Evolutionary conservation across 2,888 invertebrate species (phyloP), one percentile per base, ranked within the genome.

Genomic region (Ichneumon xanthorius): DNA sequence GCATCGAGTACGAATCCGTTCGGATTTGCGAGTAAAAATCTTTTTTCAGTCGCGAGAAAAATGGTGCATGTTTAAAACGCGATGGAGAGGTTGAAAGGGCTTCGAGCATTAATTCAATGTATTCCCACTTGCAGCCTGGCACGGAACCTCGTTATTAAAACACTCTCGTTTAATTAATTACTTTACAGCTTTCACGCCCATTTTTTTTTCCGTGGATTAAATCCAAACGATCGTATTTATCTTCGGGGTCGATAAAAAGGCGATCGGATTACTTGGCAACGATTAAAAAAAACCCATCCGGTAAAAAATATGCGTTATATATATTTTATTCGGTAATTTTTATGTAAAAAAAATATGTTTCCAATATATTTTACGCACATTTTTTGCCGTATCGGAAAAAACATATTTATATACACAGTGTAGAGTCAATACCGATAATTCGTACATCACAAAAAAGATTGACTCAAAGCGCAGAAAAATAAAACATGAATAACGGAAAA

Each of bases 151-250:
- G 77, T 82, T 58, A 72, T 68, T 78, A 50, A 78, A 33, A 70
- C 55, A 77, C 82, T 72, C 71, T 37, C 33, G 55, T 71, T 77
- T 72, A 77, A 70, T 76, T 76, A 50, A 76, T 71, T 72, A 77
- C 71, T 70, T 53, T 53, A 53, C 65, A 16, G 26, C 67, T 53
- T 45, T 65, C 82, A 65, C 77, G 71, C 65, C 65, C 55, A 53
- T 82, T 9, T 45, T 77, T 77, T 65, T 14, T 26, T 19, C 16
- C 14, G 45, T 48, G 53, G 58, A 55, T 77, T 65, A 65, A 16
- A 77, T 77, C 71, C 55, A 82, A 53, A 77, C 53, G 11, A 72
- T 82, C 26, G 58, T 58, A 77, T 65, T 72, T 71, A 55, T 67
- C 50, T 71, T 40, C 19, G 67, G 37, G 2, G 19, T 19, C 58